phyloP scores from a whole-genome alignment of 2,113 vertebrate genomes.

The Alethe castanea region DNA sequence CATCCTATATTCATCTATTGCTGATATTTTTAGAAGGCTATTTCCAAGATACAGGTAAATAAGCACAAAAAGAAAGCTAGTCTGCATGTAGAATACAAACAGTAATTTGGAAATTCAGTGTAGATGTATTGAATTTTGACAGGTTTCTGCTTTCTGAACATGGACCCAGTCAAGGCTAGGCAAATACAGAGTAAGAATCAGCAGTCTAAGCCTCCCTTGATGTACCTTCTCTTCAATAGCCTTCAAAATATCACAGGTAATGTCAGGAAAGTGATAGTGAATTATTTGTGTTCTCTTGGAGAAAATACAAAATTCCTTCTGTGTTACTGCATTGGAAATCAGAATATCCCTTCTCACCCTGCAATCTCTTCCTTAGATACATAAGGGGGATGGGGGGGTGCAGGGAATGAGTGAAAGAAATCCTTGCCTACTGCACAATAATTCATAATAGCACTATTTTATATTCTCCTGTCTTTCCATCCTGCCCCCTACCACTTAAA shows the following conservation, averaged over 20 bases:
- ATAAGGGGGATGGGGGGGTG: background rate
- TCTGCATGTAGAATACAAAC: background rate
- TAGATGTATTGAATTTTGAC: background rate
- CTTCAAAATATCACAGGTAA: background rate
- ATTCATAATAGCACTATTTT: background rate
- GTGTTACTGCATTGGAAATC: background rate
- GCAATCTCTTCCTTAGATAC: background rate
- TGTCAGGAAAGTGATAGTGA: background rate
- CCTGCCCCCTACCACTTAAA: background rate
- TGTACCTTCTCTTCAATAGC: background rate
- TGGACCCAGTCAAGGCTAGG: background rate
- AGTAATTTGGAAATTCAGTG: background rate
- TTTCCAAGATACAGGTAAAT: background rate
- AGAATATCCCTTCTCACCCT: background rate
- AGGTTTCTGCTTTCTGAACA: background rate
- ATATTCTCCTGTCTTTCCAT: background rate
- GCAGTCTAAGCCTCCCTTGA: background rate
- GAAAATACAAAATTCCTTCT: background rate
- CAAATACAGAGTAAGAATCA: background rate
- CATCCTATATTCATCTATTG: background rate
- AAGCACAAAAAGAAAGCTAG: background rate
- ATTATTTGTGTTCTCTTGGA: background rate
- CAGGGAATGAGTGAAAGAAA: background rate
- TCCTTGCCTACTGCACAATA: background rate
- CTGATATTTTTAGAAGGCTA: background rate